Base-by-base conservation (phyloP, 2,797 vertebrate species). In the Peromyscus melanophrys region DNA sequence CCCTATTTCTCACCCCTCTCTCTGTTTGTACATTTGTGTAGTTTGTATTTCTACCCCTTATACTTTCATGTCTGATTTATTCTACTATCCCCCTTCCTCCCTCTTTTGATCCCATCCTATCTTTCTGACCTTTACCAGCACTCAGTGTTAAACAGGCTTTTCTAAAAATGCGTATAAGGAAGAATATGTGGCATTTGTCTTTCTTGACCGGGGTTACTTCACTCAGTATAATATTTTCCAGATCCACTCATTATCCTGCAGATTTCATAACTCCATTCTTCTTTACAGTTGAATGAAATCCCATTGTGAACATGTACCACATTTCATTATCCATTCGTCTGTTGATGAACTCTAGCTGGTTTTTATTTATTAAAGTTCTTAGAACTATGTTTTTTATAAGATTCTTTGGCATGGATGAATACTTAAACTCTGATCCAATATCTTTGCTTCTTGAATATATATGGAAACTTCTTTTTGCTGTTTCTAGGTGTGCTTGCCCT, bases 351-450 rank as follows among this genome's bases (percentile, higher is more conserved):
- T 69, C 43, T 69, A 52, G 31, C 46, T 69, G 31, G 16, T 81
- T 92, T 95, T 97, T 46, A 86, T 94, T 93, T 34, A 67, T 21
- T 78, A 95, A 92, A 55, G 1, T 93, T 97, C 73, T 95, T 90
- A 96, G 96, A 95, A 98, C 95, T 93, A 81, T 5, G 40, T 19
- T 10, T 85, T 85, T 80, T 67, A 37, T 13, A 90, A 85, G 69
- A 71, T 92, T 14, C 81, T 71, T 95, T 34, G 86, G 55, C 73
- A 59, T 75, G 25, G 7, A 96, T 71, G 71, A 96, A 97, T 12
- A 55, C 97, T 88, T 96, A 97, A 92, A 67, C 96, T 98, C 94
- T 92, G 86, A 98, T 10, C 81, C 43, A 95, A 69, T 94, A 76
- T 17, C 88, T 93, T 95, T 94, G 23, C 80, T 57, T 91, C 17